A percentile compares a stretch with the other conserved stretches of the same genome.
These are phyloP conservation scores for Hypomecis punctinalis DNA, from an alignment of 2,888 invertebrate genomes.

Conservation along the genomic window DNA sequence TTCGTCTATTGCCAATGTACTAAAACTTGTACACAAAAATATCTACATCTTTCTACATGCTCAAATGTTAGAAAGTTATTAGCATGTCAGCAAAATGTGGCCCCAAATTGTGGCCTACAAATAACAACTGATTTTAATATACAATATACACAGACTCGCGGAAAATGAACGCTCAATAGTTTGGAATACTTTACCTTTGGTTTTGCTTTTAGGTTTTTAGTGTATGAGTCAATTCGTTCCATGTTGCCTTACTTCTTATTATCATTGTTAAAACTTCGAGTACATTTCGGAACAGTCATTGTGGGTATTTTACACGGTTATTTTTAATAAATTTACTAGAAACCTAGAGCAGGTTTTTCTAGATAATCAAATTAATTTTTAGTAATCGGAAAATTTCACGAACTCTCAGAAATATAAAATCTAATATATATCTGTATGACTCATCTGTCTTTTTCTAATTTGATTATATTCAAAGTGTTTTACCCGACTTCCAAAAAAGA, in stretches of 20 bases:
- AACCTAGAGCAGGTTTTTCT: too few species aligned
- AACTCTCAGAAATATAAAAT: too few species aligned
- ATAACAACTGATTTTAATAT: conserved; percentile 8
- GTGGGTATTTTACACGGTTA: too few species aligned
- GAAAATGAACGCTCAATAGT: conserved; percentile 18
- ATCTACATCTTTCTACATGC: not conserved
- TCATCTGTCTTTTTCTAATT: too few species aligned
- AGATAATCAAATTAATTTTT: too few species aligned
- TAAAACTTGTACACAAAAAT: not conserved
- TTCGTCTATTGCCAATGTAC: not conserved
- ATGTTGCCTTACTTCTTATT: conserved; percentile 4
- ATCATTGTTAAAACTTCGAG: conserved; percentile 1
- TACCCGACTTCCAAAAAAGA: too few species aligned
- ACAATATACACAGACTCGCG: conserved; percentile 11
- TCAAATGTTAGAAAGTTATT: conserved; percentile 1
- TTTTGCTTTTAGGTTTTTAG: conserved; percentile 20
- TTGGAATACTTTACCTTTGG: conserved; percentile 18
- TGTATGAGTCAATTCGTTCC: conserved; percentile 19
- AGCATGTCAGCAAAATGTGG: conserved; percentile 1
- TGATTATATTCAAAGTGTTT: too few species aligned
- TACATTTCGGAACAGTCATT: not conserved
- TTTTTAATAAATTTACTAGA: too few species aligned
- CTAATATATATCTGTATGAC: too few species aligned
- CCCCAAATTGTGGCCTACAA: conserved; percentile 8
- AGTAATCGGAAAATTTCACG: too few species aligned